Evolutionary conservation across 2,888 invertebrate genomes (phyloP).

Genomic region (Masnerella sp.): DNA sequence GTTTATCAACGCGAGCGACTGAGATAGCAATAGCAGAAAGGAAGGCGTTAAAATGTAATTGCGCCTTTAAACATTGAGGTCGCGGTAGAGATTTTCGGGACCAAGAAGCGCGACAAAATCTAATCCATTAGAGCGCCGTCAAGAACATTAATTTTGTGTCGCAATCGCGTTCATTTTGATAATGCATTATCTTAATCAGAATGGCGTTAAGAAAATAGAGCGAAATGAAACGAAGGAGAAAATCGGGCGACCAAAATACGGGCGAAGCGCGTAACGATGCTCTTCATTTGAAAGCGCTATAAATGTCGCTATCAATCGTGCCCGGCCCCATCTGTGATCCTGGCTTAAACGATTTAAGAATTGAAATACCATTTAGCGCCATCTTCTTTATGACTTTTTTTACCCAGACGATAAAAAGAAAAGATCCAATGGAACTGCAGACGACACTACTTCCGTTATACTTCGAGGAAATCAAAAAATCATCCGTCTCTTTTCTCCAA

Average conservation of each 20-base stretch:
- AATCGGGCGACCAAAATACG: conserved; percentile 42
- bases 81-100: not conserved
- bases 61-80: not conserved
- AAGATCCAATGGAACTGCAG: too few species aligned
- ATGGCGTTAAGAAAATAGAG: conserved; percentile 18
- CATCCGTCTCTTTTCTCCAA: too few species aligned
- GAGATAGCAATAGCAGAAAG: too few species aligned
- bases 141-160: not conserved
- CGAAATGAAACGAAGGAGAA: conserved; percentile 26
- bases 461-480: too few species aligned
- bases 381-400: conserved; percentile 51
- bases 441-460: too few species aligned
- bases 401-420: conserved; percentile 25
- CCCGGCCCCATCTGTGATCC: conserved; percentile 44
- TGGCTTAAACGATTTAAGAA: conserved; percentile 56
- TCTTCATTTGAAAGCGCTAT: conserved; percentile 53
- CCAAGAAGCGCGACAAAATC: not conserved
- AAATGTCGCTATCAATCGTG: conserved; percentile 57
- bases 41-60: conserved; percentile 17
- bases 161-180: conserved; percentile 10
- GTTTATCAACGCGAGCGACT: conserved; percentile 26
- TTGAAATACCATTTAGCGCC: conserved; percentile 55
- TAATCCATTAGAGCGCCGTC: conserved; percentile 10
- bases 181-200: conserved; percentile 39
- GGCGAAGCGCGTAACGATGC: conserved; percentile 45